Percentiles rank a stretch among this genome's conserved stretches.
These are phyloP conservation scores for Arothron firmamentum DNA, from an alignment of 2,113 vertebrate species.

Conservation along the genomic window DNA sequence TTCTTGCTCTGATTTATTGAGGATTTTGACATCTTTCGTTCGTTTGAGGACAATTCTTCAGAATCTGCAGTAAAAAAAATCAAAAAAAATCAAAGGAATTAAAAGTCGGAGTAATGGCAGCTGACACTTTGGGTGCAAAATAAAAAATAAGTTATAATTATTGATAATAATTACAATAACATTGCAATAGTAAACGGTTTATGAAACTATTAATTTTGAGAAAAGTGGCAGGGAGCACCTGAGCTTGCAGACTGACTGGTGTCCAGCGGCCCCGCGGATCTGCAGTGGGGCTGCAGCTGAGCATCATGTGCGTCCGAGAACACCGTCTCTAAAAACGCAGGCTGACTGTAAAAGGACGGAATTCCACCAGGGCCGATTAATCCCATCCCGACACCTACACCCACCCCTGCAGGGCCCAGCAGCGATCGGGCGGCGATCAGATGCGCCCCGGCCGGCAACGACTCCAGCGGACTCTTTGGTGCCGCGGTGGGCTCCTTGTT, in stretches of 20 bases:
- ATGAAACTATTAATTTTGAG: neutral
- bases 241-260: constrained; percentile 90
- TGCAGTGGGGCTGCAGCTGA: constrained; percentile 84
- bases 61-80: constrained; percentile 83
- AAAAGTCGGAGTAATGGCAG: neutral
- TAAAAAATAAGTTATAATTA: neutral
- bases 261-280: constrained; percentile 81
- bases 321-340: constrained; percentile 87
- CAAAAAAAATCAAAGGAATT: neutral
- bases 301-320: constrained; percentile 87
- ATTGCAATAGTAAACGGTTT: too few species aligned
- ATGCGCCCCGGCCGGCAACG: constrained; percentile 84
- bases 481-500: constrained; percentile 90
- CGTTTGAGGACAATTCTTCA: constrained; percentile 93
- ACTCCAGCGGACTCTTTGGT: constrained; percentile 79
- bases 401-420: constrained; percentile 82
- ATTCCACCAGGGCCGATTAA: constrained; percentile 86
- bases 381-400: constrained; percentile 87
- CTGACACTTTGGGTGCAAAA: neutral
- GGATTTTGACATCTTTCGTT: constrained; percentile 89
- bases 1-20: constrained; percentile 94
- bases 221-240: constrained; percentile 66
- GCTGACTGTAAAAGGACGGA: constrained; percentile 91
- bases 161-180: neutral
- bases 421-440: constrained; percentile 88